These are phyloP conservation scores for Nyctibius bracteatus DNA, from an alignment of 2,113 vertebrate genomes.

Conservation along the genomic window DNA sequence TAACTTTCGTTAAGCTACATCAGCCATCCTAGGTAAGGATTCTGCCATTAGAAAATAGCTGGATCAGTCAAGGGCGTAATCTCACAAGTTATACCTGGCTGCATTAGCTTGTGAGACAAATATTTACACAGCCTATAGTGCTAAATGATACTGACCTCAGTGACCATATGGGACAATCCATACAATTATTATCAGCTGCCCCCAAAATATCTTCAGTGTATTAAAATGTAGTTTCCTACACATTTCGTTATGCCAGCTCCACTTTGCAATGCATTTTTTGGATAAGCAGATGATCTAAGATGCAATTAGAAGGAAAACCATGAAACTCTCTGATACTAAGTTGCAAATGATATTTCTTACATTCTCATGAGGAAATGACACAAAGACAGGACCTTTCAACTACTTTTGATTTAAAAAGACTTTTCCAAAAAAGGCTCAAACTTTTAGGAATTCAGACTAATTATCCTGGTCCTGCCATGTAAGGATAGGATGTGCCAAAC, in stretches of 20 bases:
- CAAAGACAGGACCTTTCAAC: background rate
- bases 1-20: background rate
- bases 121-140: background rate
- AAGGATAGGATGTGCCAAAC: fast-evolving
- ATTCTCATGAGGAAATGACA: background rate
- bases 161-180: background rate
- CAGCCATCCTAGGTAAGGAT: background rate
- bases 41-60: background rate
- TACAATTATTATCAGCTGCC: background rate
- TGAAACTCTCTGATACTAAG: background rate
- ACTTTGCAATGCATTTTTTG: background rate
- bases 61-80: background rate
- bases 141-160: background rate
- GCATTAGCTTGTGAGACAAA: background rate
- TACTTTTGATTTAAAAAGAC: background rate
- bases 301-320: background rate
- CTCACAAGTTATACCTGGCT: background rate
- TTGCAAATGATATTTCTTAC: background rate
- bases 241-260: background rate
- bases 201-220: background rate
- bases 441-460: background rate
- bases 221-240: background rate
- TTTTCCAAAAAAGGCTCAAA: background rate
- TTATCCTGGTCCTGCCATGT: background rate
- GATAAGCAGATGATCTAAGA: background rate